Evolutionary conservation across 2,888 invertebrate genomes (phyloP).

Genomic region (Mesorhabditis belari): DNA sequence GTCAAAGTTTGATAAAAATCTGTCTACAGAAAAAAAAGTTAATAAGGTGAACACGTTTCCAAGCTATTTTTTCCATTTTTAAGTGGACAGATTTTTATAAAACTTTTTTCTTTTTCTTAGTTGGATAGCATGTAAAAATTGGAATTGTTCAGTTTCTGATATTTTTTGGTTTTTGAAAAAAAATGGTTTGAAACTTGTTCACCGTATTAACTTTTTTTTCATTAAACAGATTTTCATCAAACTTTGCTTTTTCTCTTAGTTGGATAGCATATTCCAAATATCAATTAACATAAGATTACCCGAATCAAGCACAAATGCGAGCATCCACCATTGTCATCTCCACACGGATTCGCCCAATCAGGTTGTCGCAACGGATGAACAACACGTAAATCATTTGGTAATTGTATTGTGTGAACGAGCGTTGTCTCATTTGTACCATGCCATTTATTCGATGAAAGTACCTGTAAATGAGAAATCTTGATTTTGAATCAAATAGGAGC

Average conservation of each 20-base stretch:
- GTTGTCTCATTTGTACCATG: slow-evolving; percentile 59
- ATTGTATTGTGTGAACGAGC: slow-evolving; percentile 47
- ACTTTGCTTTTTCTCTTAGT: not conserved
- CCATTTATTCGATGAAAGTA: slow-evolving; percentile 84
- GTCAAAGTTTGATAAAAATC: no score
- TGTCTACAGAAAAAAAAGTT: no score
- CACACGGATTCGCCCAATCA: slow-evolving; percentile 78
- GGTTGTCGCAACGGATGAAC: slow-evolving; percentile 64
- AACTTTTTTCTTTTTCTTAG: no score
- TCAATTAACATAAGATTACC: no score
- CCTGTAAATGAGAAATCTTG: no score
- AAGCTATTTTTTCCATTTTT: no score
- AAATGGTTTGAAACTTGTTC: no score
- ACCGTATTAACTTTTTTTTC: not conserved
- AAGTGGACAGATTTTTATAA: no score
- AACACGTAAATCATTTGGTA: slow-evolving; percentile 51
- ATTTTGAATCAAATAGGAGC: not conserved
- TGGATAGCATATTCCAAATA: not conserved
- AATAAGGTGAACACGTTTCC: no score
- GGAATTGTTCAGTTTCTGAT: no score
- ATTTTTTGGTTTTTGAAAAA: no score
- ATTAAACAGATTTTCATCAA: not conserved
- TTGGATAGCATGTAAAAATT: no score
- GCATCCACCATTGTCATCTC: slow-evolving; percentile 84
- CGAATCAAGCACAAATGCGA: slow-evolving; percentile 84